Conservation (phyloP, 2,113 vertebrate species). For the Jaculus jaculus region DNA sequence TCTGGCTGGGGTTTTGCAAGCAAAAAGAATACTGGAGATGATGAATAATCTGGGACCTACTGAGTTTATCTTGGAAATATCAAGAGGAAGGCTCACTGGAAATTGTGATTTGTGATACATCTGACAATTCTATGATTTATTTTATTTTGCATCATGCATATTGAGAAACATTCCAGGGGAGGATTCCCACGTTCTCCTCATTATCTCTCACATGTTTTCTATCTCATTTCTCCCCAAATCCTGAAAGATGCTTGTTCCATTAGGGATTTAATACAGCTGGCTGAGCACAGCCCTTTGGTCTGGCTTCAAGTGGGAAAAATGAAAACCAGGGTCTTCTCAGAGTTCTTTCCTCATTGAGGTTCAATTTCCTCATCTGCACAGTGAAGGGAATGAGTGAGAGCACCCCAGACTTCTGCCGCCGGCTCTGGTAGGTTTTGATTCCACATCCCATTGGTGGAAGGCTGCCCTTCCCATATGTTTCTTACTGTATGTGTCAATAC, state of each 20-base stretch:
- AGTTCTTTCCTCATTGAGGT: neutral
- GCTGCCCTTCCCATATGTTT: neutral
- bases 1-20: conserved; percentile 27
- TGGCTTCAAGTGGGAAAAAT: neutral
- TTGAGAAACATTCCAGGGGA: neutral
- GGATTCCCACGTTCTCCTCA: neutral
- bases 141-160: neutral
- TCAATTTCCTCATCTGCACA: neutral
- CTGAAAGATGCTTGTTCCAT: neutral
- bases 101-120: neutral
- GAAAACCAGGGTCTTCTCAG: neutral
- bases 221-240: neutral
- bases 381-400: neutral
- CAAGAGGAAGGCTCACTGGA: neutral
- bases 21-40: neutral
- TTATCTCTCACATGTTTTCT: neutral
- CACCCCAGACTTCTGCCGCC: too few species aligned
- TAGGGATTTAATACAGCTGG: neutral
- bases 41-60: conserved; percentile 24
- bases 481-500: neutral
- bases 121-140: neutral
- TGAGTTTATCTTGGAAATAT: conserved; percentile 41
- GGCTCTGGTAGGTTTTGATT: neutral
- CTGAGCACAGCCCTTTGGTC: neutral
- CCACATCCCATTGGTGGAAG: neutral